Evolutionary conservation across 1,140 invertebrate species (phyloP).

Genomic region (Arion vulgaris): DNA sequence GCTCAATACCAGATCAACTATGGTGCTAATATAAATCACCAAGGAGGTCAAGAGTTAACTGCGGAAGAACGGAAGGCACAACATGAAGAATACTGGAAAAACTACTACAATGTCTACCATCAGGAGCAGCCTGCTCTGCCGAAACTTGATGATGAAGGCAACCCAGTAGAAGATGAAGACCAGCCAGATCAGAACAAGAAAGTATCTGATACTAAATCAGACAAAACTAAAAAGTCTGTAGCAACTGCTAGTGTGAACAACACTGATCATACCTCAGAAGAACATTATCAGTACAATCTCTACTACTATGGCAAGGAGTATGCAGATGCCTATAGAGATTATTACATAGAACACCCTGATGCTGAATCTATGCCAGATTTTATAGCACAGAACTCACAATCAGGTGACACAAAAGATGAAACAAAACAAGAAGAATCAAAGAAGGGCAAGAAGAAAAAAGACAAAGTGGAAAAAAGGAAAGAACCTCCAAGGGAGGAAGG

Average conservation of each 20-base stretch:
- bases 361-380: constrained; percentile 29
- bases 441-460: constrained; percentile 66
- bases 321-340: constrained; percentile 39
- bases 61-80: constrained; percentile 46
- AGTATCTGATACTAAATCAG: constrained; percentile 62
- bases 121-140: constrained; percentile 42
- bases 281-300: constrained; percentile 42
- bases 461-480: constrained; percentile 51
- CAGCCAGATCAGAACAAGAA: constrained; percentile 63
- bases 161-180: constrained; percentile 56
- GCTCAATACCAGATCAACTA: constrained; percentile 96
- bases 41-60: constrained; percentile 40
- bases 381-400: not conserved
- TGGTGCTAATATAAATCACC: constrained; percentile 78
- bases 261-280: constrained; percentile 39
- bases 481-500: constrained; percentile 44
- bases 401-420: not conserved
- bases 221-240: constrained; percentile 13
- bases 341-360: constrained; percentile 26
- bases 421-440: constrained; percentile 47
- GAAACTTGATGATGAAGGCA: constrained; percentile 42
- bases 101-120: constrained; percentile 53
- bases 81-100: constrained; percentile 50
- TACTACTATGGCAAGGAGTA: constrained; percentile 49
- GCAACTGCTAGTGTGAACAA: constrained; percentile 32